A percentile compares a stretch with the other conserved stretches of the same genome.
Evolutionary conservation across 2,797 vertebrate species (phyloP).

Genomic region (Pempheris klunzingeri): DNA sequence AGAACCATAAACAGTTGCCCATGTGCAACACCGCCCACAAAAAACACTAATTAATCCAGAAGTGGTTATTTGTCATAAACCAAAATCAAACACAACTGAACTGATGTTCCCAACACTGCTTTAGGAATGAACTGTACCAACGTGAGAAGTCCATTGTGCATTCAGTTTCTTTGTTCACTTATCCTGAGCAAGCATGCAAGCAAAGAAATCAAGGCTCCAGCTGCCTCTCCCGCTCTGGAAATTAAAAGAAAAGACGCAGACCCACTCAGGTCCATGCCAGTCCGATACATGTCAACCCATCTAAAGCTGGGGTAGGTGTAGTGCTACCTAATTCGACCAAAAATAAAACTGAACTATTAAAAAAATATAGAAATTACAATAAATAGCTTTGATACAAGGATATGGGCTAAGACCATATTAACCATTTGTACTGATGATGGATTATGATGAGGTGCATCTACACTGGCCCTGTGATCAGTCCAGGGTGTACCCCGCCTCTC

Average conservation of each 20-base stretch:
- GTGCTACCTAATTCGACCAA: too few species aligned
- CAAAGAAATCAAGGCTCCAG: neutral
- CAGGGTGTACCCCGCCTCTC: too few species aligned
- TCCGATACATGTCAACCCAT: neutral
- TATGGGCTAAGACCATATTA: neutral
- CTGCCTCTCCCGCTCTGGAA: neutral
- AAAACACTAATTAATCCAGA: neutral
- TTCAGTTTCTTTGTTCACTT: neutral
- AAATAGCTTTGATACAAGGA: neutral
- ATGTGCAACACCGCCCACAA: neutral
- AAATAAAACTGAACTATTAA: neutral
- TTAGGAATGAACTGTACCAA: neutral
- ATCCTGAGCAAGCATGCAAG: neutral
- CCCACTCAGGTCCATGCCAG: conserved; percentile 3
- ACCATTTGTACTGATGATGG: neutral
- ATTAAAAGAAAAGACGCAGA: neutral
- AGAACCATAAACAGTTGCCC: neutral
- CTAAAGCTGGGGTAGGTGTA: neutral
- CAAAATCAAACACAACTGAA: neutral
- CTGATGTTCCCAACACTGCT: too few species aligned
- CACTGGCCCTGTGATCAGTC: too few species aligned
- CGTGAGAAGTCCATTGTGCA: too few species aligned
- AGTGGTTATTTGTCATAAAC: neutral
- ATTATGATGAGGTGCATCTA: too few species aligned
- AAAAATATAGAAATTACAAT: too few species aligned